Conservation (phyloP, 2,797 vertebrate genomes). For the Eulemur rubriventer region DNA sequence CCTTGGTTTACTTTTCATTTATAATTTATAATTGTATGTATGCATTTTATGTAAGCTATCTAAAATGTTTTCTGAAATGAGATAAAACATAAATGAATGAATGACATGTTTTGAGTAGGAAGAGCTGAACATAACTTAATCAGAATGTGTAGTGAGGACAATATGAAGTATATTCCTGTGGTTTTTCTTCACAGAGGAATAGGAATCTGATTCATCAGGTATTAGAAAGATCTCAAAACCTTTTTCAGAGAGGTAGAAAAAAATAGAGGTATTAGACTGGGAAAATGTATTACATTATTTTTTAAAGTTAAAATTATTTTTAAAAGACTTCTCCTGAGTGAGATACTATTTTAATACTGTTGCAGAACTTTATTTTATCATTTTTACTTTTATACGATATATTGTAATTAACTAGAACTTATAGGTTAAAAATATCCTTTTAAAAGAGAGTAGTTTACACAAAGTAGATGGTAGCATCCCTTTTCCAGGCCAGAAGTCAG, state of each 20-base stretch:
- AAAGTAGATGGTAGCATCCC: not conserved
- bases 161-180: not conserved
- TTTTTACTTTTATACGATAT: conserved; percentile 13
- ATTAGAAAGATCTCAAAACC: not conserved
- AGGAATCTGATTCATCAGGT: not conserved
- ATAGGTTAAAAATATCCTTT: not conserved
- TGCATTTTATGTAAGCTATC: not conserved
- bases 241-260: conserved; percentile 28
- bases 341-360: not conserved
- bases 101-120: not conserved
- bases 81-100: not conserved
- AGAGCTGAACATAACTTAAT: not conserved
- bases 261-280: not conserved
- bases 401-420: not conserved
- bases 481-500: not conserved
- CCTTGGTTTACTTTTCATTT: conserved; percentile 3
- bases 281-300: not conserved
- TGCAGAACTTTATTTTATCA: not conserved
- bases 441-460: not conserved
- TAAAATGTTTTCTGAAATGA: conserved; percentile 45
- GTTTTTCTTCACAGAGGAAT: not conserved
- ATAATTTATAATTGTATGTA: not conserved
- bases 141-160: not conserved
- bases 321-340: not conserved
- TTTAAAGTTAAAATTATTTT: not conserved